These are phyloP conservation scores for Sabellastarte sp. DNA, from an alignment of 2,888 invertebrate species.

Conservation along the genomic window DNA sequence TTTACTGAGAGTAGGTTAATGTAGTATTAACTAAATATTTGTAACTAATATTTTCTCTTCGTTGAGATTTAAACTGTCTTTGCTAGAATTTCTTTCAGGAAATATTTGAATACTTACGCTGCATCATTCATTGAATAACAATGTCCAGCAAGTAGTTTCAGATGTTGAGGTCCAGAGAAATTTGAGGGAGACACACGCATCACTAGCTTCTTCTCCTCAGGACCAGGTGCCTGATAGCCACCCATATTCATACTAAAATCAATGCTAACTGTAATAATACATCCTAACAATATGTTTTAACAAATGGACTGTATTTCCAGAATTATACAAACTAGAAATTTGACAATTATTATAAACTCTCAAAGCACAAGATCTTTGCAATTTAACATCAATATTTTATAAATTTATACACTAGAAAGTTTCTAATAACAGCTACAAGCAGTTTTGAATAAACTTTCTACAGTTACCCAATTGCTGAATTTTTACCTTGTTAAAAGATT, in stretches of 20 bases:
- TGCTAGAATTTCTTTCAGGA: too few relatives aligned
- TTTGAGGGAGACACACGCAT: constrained; percentile 49
- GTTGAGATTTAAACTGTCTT: too few relatives aligned
- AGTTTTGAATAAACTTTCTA: not conserved
- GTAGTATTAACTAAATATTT: too few relatives aligned
- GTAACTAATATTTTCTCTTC: too few relatives aligned
- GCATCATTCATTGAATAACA: constrained; percentile 41
- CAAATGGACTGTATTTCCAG: not conserved
- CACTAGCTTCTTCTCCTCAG: constrained; percentile 27
- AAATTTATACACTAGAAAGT: not conserved
- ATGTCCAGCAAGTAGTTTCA: constrained; percentile 39
- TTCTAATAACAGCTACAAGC: not conserved
- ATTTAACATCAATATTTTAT: too few relatives aligned
- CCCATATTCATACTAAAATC: constrained; percentile 6
- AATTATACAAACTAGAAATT: too few relatives aligned
- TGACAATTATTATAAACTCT: not conserved
- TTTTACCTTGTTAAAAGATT: too few relatives aligned
- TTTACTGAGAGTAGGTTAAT: too few relatives aligned
- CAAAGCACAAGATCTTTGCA: not conserved
- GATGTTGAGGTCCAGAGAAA: constrained; percentile 52
- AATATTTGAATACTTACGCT: too few relatives aligned
- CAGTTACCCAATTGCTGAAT: too few relatives aligned
- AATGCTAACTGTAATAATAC: not conserved
- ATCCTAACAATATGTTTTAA: not conserved
- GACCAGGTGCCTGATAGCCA: not conserved